Evolutionary conservation across 2,113 vertebrate genomes (phyloP).

Genomic region (Camelus bactrianus): DNA sequence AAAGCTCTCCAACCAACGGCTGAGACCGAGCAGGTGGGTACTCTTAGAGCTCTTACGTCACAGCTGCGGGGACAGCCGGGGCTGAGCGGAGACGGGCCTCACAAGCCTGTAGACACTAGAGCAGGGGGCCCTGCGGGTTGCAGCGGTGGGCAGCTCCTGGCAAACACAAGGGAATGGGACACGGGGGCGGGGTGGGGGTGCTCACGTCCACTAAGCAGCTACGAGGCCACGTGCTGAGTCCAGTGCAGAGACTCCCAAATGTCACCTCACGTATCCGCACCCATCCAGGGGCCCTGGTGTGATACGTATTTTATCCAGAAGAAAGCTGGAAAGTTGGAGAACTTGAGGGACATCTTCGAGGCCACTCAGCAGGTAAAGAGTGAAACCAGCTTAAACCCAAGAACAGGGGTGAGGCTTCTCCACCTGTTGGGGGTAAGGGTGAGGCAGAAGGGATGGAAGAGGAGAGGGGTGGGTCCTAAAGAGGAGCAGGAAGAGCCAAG

Average conservation of each 20-base stretch:
- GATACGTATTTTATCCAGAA: not conserved
- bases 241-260: not conserved
- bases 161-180: fast-evolving
- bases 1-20: not conserved
- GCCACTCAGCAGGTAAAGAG: too few relatives aligned
- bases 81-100: fast-evolving
- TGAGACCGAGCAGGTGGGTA: not conserved
- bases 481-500: not conserved
- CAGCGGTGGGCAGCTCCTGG: fast-evolving
- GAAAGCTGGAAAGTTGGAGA: not conserved
- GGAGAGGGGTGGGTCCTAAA: not conserved
- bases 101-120: fast-evolving
- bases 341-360: not conserved
- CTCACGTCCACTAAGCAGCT: fast-evolving
- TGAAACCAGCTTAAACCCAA: too few relatives aligned
- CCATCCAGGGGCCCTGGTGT: not conserved
- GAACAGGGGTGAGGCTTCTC: not conserved
- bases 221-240: too few relatives aligned
- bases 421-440: not conserved
- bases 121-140: not conserved
- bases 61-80: not conserved
- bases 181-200: not conserved
- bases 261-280: fast-evolving
- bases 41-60: not conserved
- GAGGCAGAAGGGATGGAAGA: fast-evolving